phyloP scores from a whole-genome alignment of 2,113 vertebrate genomes.

The Paralichthys olivaceus region DNA sequence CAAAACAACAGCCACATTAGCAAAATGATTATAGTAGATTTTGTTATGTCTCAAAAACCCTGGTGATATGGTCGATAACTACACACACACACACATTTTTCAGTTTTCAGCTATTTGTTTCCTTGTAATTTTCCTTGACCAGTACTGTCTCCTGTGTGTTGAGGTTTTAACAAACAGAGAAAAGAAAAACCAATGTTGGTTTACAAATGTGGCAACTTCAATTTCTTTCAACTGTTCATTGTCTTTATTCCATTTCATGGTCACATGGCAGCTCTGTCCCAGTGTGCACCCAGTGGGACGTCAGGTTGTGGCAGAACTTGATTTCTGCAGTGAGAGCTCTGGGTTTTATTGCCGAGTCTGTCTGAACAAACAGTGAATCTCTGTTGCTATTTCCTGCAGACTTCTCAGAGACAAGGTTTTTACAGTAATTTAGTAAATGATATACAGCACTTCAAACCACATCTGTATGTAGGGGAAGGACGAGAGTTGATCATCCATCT shows the following conservation, averaged over 20 bases:
- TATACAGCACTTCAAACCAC: slow-evolving; percentile 18
- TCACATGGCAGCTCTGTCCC: slow-evolving; percentile 33
- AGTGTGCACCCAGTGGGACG: slow-evolving; percentile 26
- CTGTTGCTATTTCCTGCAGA: slow-evolving; percentile 20
- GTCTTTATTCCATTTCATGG: slow-evolving; percentile 42
- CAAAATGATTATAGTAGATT: no score
- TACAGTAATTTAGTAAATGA: slow-evolving; percentile 21
- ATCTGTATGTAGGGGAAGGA: neutral
- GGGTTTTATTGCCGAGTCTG: slow-evolving; percentile 48
- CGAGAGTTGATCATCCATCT: no score
- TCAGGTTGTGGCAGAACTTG: slow-evolving; percentile 56
- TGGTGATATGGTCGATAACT: no score
- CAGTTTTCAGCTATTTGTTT: neutral
- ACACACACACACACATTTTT: neutral
- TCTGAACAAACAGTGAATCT: slow-evolving; percentile 49
- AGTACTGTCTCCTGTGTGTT: neutral
- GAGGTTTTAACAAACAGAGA: slow-evolving; percentile 18
- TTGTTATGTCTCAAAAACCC: no score
- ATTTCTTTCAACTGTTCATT: slow-evolving; percentile 37
- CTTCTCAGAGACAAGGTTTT: slow-evolving; percentile 1
- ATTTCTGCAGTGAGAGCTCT: slow-evolving; percentile 57
- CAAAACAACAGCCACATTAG: no score
- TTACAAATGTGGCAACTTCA: slow-evolving; percentile 33
- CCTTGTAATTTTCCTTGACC: neutral
- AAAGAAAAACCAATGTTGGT: slow-evolving; percentile 33